Conservation (phyloP, 1,140 invertebrate genomes). For the Heliconius hewitsoni region DNA sequence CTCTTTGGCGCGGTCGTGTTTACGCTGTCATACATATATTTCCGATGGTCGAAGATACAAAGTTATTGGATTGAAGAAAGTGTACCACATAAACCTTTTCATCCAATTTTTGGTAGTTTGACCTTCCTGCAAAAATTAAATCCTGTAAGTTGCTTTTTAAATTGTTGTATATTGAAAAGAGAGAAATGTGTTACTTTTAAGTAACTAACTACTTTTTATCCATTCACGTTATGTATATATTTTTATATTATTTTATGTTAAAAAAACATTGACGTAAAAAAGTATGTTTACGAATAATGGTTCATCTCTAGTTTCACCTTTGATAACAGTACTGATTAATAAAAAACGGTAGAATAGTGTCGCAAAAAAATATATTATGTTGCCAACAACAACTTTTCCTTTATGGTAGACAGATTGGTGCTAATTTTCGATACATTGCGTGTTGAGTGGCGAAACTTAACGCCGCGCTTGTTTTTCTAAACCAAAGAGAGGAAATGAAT, state of each 20-base stretch:
- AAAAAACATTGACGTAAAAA: background rate
- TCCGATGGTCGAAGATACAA: conserved; percentile 44
- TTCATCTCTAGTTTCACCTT: background rate
- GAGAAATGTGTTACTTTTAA: too few species aligned
- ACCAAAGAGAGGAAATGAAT: too few species aligned
- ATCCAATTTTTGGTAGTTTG: conserved; percentile 59
- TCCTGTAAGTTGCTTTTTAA: conserved; percentile 41
- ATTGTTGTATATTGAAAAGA: background rate
- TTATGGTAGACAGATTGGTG: too few species aligned
- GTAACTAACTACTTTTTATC: too few species aligned
- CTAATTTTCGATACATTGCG: too few species aligned
- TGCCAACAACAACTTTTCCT: too few species aligned
- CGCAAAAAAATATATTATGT: too few species aligned
- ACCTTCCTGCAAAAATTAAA: conserved; percentile 54
- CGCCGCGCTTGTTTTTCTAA: too few species aligned
- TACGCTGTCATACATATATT: conserved; percentile 6
- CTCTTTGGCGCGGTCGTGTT: background rate
- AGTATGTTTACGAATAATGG: background rate
- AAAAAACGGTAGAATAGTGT: too few species aligned
- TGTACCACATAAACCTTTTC: conserved; percentile 49
- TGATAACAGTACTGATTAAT: background rate
- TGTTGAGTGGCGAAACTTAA: too few species aligned
- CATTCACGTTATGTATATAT: too few species aligned
- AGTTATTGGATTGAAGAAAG: conserved; percentile 48
- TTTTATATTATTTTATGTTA: too few species aligned